Evolutionary conservation across 2,797 vertebrate species (phyloP).

Genomic region (Eulemur albifrons): DNA sequence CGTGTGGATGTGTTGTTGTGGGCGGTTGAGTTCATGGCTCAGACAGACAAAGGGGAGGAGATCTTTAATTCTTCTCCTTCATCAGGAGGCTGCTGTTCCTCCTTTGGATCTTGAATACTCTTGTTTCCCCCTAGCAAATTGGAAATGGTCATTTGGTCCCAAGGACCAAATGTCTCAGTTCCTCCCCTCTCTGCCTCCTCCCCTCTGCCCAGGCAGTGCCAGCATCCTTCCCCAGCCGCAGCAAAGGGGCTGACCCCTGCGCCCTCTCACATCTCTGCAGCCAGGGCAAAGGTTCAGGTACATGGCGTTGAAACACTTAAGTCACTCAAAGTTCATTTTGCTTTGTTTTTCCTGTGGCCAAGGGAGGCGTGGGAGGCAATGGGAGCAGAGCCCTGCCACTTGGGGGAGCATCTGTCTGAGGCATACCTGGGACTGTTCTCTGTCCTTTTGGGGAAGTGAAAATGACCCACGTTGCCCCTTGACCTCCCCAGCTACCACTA

Average conservation of each 20-base stretch:
- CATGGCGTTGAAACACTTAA: neutral
- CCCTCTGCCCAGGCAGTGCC: neutral
- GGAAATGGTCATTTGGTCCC: neutral
- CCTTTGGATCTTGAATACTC: neutral
- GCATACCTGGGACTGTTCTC: neutral
- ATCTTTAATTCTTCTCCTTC: neutral
- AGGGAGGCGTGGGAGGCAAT: neutral
- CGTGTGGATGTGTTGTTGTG: neutral
- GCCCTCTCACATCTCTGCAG: neutral
- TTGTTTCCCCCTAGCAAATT: neutral
- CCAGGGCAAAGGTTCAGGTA: neutral
- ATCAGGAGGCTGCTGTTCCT: neutral
- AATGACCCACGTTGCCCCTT: neutral
- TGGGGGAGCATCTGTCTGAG: neutral
- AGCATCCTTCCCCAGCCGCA: neutral
- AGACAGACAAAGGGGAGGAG: neutral
- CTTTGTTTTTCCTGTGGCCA: neutral
- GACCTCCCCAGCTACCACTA: too few relatives aligned
- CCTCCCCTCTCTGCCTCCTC: neutral
- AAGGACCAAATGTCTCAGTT: neutral
- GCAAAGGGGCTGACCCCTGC: neutral
- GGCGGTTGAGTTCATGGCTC: neutral
- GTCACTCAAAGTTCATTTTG: neutral
- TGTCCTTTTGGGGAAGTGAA: neutral
- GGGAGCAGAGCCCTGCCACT: neutral